Base-by-base conservation (phyloP, 2,113 vertebrate species). In the Eudyptes chrysolophus region DNA sequence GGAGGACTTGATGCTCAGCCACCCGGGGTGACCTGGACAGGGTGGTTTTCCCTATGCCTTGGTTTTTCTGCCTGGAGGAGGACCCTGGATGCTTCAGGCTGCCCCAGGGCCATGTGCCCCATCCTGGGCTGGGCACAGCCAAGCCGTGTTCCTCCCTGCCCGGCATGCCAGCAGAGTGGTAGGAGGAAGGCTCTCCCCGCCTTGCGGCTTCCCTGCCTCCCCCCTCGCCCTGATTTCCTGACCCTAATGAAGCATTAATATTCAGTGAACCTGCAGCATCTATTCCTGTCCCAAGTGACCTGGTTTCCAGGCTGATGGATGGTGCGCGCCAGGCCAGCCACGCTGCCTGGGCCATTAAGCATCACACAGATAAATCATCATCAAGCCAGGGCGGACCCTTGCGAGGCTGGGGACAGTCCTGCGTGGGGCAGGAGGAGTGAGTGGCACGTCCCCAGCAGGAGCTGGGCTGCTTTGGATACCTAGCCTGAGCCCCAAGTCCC, bases 241-340 rank as follows among this genome's bases (percentile, higher is more conserved):
- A 83, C 94, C 96, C 94, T 96, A 94, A 97, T 84, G 97, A 96
- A 94, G 95, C 94, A 92, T 97, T 94, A 96, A 94, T 97, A 96
- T 96, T 95, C 96, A 96, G 95, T 89, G 97, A 96, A 96, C 96
- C 97, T 96, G 87, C 96, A 91, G 84, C 90, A 69, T 89, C 97
- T 97, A 96, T 97, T 97, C 96, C 96, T 95, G 94, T 97, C 96
- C 97, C 90, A 30, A 74, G 80, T 96, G 96, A 96, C 97, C 97
- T 97, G 95, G 90, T 96, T 97, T 97, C 93, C 93, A 90, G 92
- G 92, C 95, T 97, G 95, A 97, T 89, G 89, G 96, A 97, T 96
- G 86, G 90, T 68, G 88, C 10, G 10, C 0, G 21, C 89, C 1
- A 1, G 90, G 89, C 87, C 72, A 85, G 64, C 95, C 88, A 68